Evolutionary conservation across 2,113 vertebrate species (phyloP).

Genomic region (Callipepla californica): DNA sequence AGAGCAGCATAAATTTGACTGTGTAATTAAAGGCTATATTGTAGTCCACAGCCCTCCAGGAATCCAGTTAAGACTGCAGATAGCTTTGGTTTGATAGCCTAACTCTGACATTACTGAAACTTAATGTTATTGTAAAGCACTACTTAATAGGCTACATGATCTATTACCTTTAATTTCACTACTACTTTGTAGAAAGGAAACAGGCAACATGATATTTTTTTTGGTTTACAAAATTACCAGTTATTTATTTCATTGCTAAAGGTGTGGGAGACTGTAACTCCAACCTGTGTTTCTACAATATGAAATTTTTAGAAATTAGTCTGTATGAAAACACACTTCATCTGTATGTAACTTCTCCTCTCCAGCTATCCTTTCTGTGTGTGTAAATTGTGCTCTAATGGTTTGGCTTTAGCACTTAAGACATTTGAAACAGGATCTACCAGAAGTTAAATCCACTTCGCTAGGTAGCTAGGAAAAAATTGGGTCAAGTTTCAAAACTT

Average conservation of each 20-base stretch:
- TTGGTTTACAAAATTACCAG: background rate
- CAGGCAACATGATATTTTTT: background rate
- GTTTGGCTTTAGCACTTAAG: background rate
- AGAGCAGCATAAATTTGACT: background rate
- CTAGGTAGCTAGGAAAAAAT: background rate
- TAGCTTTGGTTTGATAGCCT: background rate
- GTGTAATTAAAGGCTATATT: background rate
- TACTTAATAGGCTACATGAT: background rate
- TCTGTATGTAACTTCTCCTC: background rate
- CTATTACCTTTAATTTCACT: background rate
- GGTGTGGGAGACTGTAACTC: background rate
- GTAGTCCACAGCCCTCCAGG: background rate
- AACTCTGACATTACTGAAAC: background rate
- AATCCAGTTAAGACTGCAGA: background rate
- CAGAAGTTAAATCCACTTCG: background rate
- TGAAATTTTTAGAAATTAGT: background rate
- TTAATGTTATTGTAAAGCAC: background rate
- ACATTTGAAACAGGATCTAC: background rate
- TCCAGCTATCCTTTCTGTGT: too few species aligned
- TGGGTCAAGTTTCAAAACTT: background rate
- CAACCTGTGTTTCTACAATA: background rate
- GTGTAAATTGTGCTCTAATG: background rate
- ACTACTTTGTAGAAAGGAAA: background rate
- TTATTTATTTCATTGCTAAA: background rate
- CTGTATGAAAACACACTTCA: background rate